A percentile compares a stretch with the other conserved stretches of the same genome.
phyloP scores from a whole-genome alignment of 2,888 invertebrate genomes.

The Sphaerophoria taeniata region DNA sequence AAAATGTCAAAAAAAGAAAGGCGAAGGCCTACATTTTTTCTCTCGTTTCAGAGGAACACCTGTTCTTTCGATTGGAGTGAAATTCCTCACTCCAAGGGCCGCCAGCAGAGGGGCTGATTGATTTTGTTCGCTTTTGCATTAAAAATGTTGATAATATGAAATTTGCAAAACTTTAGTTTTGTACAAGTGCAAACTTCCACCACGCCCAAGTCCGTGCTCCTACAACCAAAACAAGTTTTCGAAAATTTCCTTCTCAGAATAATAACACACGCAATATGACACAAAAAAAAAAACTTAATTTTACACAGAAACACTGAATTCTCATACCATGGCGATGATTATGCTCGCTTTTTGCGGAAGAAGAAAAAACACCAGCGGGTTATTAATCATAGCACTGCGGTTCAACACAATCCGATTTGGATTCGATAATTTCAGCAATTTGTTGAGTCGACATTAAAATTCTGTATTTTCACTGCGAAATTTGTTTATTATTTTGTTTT shows the following conservation, averaged over 20 bases:
- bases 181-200: slow-evolving; percentile 58
- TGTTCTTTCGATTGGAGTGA: slow-evolving; percentile 52
- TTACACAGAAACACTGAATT: slow-evolving; percentile 26
- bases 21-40: slow-evolving; percentile 22
- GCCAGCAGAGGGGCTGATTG: not conserved
- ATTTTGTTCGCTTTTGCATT: not conserved
- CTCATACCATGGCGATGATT: slow-evolving; percentile 65
- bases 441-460: slow-evolving; percentile 49
- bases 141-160: not conserved
- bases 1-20: slow-evolving; percentile 27
- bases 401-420: slow-evolving; percentile 54
- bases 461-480: slow-evolving; percentile 58
- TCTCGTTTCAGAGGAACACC: slow-evolving; percentile 50
- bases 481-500: slow-evolving; percentile 31
- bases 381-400: slow-evolving; percentile 55
- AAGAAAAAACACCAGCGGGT: slow-evolving; percentile 70
- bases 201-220: slow-evolving; percentile 70
- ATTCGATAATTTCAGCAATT: slow-evolving; percentile 55
- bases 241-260: slow-evolving; percentile 62
- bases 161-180: slow-evolving; percentile 31
- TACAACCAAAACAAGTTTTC: slow-evolving; percentile 61
- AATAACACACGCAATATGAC: slow-evolving; percentile 46
- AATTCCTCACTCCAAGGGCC: not conserved
- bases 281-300: not conserved
- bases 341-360: slow-evolving; percentile 60